These are phyloP conservation scores for Pseudorhiza aurosa DNA, from an alignment of 30 jellyfish, hydroid and myxozoan species.

Conservation along the genomic window DNA sequence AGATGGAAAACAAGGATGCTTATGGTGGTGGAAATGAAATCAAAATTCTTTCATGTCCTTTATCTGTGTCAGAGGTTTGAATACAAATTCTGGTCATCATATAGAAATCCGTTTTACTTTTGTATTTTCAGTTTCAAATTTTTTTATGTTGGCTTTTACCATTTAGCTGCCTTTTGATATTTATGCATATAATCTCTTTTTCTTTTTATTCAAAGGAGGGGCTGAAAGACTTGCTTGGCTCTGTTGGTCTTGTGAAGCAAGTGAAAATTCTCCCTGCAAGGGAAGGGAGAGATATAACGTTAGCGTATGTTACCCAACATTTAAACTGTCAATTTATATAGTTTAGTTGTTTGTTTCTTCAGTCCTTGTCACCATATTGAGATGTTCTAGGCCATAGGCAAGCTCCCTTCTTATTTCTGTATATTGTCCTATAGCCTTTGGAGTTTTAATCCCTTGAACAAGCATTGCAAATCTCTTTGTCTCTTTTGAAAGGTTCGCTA, in stretches of 20 bases:
- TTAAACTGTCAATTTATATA: too few relatives aligned
- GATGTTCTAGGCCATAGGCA: too few relatives aligned
- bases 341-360: too few relatives aligned
- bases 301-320: conserved; percentile 93
- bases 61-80: conserved; percentile 44
- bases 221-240: conserved; percentile 46
- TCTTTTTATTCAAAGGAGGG: conserved; percentile 61
- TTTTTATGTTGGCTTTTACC: too few relatives aligned
- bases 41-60: conserved; percentile 47
- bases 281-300: conserved; percentile 82
- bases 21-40: conserved; percentile 8
- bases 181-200: too few relatives aligned
- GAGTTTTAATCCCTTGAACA: neutral
- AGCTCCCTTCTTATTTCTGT: too few relatives aligned
- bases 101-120: neutral
- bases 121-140: neutral
- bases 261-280: conserved; percentile 79
- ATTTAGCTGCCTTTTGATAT: too few relatives aligned
- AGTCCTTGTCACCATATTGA: too few relatives aligned
- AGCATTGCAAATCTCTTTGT: too few relatives aligned
- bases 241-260: conserved; percentile 71
- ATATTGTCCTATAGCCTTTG: neutral
- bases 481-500: conserved; percentile 77
- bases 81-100: too few relatives aligned
- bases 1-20: neutral